Base-by-base conservation (phyloP, 30 jellyfish, hydroid and myxozoan species). In the Phacellophora camtschatica region DNA sequence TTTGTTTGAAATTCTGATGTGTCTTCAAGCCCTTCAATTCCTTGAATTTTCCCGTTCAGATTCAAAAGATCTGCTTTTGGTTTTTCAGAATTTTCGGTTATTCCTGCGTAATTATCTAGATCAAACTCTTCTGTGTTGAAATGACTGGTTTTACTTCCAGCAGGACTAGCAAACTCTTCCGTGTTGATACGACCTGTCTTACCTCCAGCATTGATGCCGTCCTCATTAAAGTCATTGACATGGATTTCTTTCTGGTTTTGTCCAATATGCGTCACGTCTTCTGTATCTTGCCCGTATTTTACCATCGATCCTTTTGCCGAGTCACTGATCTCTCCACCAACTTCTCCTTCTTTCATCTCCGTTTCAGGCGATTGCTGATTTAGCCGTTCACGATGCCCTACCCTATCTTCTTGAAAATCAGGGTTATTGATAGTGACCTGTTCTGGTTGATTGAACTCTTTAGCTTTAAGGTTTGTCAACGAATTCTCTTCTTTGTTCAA, bases 41-140 rank as follows among this genome's bases (percentile, higher is more conserved):
- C 86, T 28, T 73, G 75, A 0, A 73, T 51, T 64, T 56, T 73
- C 24, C 91, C 91, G 61, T 80, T 70, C 7, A 80, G 70, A 66
- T 80, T 80, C 61, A 80, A n/a, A 53, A 80, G 16, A 50, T 80
- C 91, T 36, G 32, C 59, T 36, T 53, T 50, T 0, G 91, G 69
- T 51, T 65, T 80, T 19, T 28, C 49, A 27, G 31, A 69, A 18
- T 37, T 70, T n/a, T 80, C 84, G 5, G 82, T 80, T 10, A 56
- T 61, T 18, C 91, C 91, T 16, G 91, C 91, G 35, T 64, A 66
- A 61, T 80, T 80, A 18, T 29, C 84, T 24, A 31, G 62, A 45
- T 55, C 70, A 5, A 7, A 39, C 7, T 55, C 73, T 25, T 53
- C 68, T 32, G 39, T 68, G 2, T 22, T 23, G n/a, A n/a, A n/a